phyloP scores from a whole-genome alignment of 2,113 vertebrate genomes.

The Erpornis zantholeuca region DNA sequence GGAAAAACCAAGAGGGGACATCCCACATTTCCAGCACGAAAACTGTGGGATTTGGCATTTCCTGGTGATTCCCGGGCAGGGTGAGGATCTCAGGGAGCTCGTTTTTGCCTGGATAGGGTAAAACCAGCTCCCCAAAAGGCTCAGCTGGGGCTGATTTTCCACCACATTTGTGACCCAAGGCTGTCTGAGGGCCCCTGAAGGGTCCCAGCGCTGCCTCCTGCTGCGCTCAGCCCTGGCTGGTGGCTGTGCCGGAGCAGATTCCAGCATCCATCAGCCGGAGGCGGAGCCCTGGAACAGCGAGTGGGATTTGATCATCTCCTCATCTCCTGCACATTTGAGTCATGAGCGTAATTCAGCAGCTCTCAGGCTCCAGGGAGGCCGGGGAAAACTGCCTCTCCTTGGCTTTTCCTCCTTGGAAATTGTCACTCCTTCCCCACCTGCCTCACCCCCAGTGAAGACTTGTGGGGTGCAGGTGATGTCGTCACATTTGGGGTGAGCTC shows the following conservation, averaged over 20 bases:
- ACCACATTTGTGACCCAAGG: background rate
- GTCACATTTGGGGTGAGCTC: background rate
- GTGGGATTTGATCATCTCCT: background rate
- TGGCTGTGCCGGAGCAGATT: background rate
- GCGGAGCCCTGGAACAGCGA: background rate
- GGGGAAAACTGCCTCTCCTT: background rate
- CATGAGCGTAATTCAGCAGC: background rate
- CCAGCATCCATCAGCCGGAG: background rate
- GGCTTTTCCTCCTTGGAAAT: background rate
- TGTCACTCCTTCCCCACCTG: rapidly evolving
- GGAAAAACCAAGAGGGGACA: background rate
- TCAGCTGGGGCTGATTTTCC: background rate
- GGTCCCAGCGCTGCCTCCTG: rapidly evolving
- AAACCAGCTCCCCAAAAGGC: background rate
- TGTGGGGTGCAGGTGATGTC: background rate
- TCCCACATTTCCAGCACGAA: rapidly evolving
- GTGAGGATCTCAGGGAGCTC: background rate
- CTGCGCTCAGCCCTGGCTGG: background rate
- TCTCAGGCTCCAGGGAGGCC: background rate
- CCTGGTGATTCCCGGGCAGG: background rate
- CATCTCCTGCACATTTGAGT: background rate
- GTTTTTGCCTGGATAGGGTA: background rate
- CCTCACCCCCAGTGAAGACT: background rate
- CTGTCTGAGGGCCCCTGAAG: background rate
- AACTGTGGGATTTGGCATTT: background rate